These are phyloP conservation scores for Hippocampus zosterae DNA, from an alignment of 2,113 vertebrate species.

Conservation along the genomic window DNA sequence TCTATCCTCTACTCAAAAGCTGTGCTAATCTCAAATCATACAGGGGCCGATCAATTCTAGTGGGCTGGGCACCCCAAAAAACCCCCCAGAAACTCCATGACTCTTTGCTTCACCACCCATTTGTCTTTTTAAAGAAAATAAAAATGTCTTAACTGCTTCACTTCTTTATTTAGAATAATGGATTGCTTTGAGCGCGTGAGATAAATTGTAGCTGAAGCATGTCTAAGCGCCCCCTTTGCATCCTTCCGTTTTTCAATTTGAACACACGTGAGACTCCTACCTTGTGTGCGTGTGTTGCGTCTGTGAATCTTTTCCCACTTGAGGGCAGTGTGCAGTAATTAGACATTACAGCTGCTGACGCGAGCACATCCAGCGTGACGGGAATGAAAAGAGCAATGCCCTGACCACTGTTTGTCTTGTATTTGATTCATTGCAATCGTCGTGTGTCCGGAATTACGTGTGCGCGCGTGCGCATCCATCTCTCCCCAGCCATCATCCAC, in stretches of 20 bases:
- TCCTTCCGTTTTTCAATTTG: neutral
- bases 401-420: neutral
- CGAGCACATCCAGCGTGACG: neutral
- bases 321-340: neutral
- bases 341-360: neutral
- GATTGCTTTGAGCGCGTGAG: no score
- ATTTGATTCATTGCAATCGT: conserved; percentile 5
- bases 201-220: neutral
- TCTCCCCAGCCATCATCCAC: conserved; percentile 32
- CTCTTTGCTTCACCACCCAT: no score
- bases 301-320: neutral
- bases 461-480: conserved; percentile 20
- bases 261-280: neutral
- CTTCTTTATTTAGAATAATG: no score
- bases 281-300: neutral
- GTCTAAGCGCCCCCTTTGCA: neutral
- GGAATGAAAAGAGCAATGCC: neutral
- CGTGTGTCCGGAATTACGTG: conserved; percentile 11
- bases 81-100: no score
- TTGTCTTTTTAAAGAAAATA: no score
- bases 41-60: no score
- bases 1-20: no score
- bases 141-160: no score
- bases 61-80: no score
- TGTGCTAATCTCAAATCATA: no score